Conservation (phyloP, 1,140 invertebrate genomes). For the Drosophila auraria region DNA sequence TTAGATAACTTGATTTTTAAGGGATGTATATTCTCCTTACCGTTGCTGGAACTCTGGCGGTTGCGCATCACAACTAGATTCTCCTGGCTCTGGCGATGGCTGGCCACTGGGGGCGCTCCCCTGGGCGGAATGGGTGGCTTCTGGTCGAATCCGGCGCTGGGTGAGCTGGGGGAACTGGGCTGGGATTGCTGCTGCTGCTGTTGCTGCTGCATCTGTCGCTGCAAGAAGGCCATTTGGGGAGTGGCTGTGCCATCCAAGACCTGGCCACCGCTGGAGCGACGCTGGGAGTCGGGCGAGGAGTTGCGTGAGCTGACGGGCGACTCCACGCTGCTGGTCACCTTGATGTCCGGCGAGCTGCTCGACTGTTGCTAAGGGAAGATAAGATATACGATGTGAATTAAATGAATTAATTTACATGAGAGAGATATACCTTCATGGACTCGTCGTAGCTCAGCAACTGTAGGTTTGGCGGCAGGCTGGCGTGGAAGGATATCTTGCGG, state of each 20-base stretch:
- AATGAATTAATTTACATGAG: too few species aligned
- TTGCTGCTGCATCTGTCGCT: slow-evolving; percentile 85
- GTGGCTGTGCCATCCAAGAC: slow-evolving; percentile 61
- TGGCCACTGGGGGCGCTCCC: slow-evolving; percentile 86
- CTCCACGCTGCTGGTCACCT: slow-evolving; percentile 76
- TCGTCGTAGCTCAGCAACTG: slow-evolving; percentile 94
- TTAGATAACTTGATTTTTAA: too few species aligned
- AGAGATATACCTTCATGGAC: slow-evolving; percentile 75
- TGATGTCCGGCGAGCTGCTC: slow-evolving; percentile 83
- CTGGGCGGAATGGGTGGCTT: slow-evolving; percentile 87
- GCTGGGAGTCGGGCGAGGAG: slow-evolving; percentile 84
- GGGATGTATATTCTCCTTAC: slow-evolving; percentile 7
- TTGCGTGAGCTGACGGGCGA: slow-evolving; percentile 84
- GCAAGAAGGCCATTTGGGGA: slow-evolving; percentile 83
- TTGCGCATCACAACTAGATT: slow-evolving; percentile 76
- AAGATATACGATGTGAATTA: neutral
- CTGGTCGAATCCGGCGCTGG: slow-evolving; percentile 82
- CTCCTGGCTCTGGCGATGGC: slow-evolving; percentile 82
- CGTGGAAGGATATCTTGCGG: slow-evolving; percentile 96
- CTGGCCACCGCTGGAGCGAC: slow-evolving; percentile 64
- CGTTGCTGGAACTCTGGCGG: slow-evolving; percentile 75
- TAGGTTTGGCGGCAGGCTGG: slow-evolving; percentile 94
- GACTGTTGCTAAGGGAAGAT: slow-evolving; percentile 72
- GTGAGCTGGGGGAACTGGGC: slow-evolving; percentile 78
- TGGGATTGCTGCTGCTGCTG: slow-evolving; percentile 66